Base-by-base conservation (phyloP, 2,888 invertebrate genomes). In the Drosophila prolongata region DNA sequence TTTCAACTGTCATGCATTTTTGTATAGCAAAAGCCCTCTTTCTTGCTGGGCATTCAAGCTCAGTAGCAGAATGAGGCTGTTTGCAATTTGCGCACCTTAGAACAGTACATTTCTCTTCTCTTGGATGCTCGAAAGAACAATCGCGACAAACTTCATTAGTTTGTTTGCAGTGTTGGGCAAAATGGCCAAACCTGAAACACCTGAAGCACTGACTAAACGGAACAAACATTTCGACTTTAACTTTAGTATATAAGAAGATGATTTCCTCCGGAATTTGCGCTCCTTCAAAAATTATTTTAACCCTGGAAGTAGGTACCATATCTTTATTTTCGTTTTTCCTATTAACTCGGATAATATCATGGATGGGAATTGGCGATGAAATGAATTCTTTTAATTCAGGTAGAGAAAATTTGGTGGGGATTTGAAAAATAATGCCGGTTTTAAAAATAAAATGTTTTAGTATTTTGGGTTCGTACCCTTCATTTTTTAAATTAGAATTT, bases 141-240 rank as follows among this genome's bases (percentile, higher is more conserved):
- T 40, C 14, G 14, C 40, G 40, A 40, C 40, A 14, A 40, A 40
- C 8, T 40, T 40, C 40, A 40, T 40, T 13, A 9, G 8, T 40
- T 47, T 47, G 47, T 10, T 47, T 47, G 14, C 30, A 47, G 14
- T 47, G 47, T 14, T 46, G 46, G 13, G 46, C 27, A 13, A 46
- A 46, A 27, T 46, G 46, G 1, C 27, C 46, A 14, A 46, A 14
- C 27, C 46, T 30, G 10, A 46, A 46, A 30, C 27, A 46, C 27
- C 27, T 46, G n/a, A 30, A 46, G 8, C 46, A 46, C 4, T 46
- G 46, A 5, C 46, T 46, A 30, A 46, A 46, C 6, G 40, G 14
- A 40, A 40, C 40, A 40, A 40, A 40, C 14, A 40, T 6, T 40
- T 40, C 40, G 14, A 40, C 38, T 14, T 14, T 40, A 40, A 14